Conservation (phyloP, 1,140 invertebrate species). For the Sarcophaga peregrina region DNA sequence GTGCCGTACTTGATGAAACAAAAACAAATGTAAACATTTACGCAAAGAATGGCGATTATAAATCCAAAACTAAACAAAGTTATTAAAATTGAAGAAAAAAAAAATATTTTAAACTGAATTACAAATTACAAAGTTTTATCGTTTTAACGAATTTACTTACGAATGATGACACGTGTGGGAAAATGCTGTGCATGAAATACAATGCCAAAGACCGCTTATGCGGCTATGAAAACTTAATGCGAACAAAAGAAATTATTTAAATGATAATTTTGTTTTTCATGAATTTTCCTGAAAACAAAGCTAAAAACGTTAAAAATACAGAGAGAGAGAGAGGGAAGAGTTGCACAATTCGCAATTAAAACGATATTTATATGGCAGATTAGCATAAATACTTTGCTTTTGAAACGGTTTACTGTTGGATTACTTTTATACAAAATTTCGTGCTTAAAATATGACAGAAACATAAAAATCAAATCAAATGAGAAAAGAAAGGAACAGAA, state of each 20-base stretch:
- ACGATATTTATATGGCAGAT: slow-evolving; percentile 27
- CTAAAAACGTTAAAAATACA: background rate
- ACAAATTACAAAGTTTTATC: background rate
- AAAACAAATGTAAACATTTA: background rate
- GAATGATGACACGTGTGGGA: slow-evolving; percentile 38
- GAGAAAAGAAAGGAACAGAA: background rate
- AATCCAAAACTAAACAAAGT: slow-evolving; percentile 15
- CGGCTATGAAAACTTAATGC: background rate
- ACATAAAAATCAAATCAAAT: background rate
- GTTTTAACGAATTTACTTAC: slow-evolving; percentile 15
- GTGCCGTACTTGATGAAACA: background rate
- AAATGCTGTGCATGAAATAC: background rate
- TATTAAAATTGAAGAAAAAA: background rate
- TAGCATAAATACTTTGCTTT: background rate
- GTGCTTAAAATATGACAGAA: background rate
- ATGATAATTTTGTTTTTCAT: background rate
- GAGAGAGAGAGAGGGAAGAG: background rate
- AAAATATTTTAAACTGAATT: background rate
- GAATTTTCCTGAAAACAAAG: too few species aligned
- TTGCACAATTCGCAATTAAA: slow-evolving; percentile 26
- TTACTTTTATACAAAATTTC: background rate
- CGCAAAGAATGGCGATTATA: background rate
- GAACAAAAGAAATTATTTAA: background rate
- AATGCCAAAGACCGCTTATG: background rate
- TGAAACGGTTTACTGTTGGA: background rate